Base-by-base conservation (phyloP, 2,888 invertebrate species). In the Resseliella maxima region DNA sequence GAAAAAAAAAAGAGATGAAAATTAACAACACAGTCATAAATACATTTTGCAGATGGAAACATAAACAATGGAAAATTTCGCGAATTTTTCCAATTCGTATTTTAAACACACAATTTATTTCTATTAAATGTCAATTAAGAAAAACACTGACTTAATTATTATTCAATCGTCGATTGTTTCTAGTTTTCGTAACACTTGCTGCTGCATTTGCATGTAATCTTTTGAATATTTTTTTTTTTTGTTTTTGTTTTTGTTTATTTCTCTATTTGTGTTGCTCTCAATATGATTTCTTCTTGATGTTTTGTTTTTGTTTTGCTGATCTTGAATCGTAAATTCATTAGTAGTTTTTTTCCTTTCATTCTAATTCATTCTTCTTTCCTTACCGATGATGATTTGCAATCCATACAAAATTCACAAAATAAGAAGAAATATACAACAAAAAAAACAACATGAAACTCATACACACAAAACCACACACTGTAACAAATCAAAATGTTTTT, bases 81-180 rank as follows among this genome's bases (percentile, higher is more conserved):
- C 31, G 27, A 15, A 31, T 72, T 72, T 72, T 72, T 72, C 31
- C 31, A 0, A 31, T 72, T 72, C 72, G 31, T 72, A 31, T 31
- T 72, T 15, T 72, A 31, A 72, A 72, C 72, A 27, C 72, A n/a
- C n/a, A n/a, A n/a, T n/a, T n/a, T n/a, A n/a, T n/a, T 31, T 35
- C 35, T 72, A 72, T 72, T 72, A 72, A 72, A 15, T 35, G 31
- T 31, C 72, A 72, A 72, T 72, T 50, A 72, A 10, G 2, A 72
- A 31, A 3, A 31, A 31, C 15, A 72, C 12, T 5, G 21, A 72
- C 10, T 72, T 72, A 35, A 72, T 72, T 72, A 72, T 72, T 72
- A 72, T 72, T 72, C 72, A 72, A 72, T 72, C 72, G 72, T 31
- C 27, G 72, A 72, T 72, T 72, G 72, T 72, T 72, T 72, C 72